Base-by-base conservation (phyloP, 1,140 invertebrate species). In the Drosophila equinoxialis region DNA sequence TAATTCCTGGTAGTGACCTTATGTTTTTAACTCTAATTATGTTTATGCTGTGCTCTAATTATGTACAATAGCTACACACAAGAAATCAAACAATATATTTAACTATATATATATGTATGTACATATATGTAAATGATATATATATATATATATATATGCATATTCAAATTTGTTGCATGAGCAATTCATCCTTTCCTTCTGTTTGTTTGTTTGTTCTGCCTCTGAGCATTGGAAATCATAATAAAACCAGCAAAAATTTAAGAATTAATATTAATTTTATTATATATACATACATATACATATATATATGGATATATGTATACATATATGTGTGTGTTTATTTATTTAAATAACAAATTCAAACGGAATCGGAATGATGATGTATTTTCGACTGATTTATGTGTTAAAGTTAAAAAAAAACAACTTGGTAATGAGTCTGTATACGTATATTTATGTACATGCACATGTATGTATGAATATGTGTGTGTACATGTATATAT, bases 301-400 rank as follows among this genome's bases (percentile, higher is more conserved):
- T 51, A 17, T n/a, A 54, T 54, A 23, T 33, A 20, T 35, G 13
- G 39, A 17, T 48, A 8, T 60, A 39, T 60, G 1, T 17, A 33
- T 62, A 62, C 48, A 63, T 33, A 37, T 65, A 57, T 45, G 30
- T 63, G 51, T 30, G n/a, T 48, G n/a, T 59, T 37, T 59, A 37
- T 59, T 59, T 59, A 39, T 58, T 59, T 14, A 17, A 35, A 59
- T 23, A 57, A 59, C 58, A 76, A 65, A 59, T 62, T 62, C 23
- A 55, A 66, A 65, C 54, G 65, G 60, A 65, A 33, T 51, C 33
- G 57, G 35, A 58, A 33, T 67, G 71, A 75, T 66, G 62, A 79
- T 76, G 68, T 72, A 67, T 78, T 68, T 81, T 81, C 67, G 79
- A 81, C 79, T 81, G 79, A 81, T 79, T 79, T 70, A 81, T 81